Evolutionary conservation across 1,140 invertebrate species (phyloP).

Genomic region (Acromyrmex heyeri): DNA sequence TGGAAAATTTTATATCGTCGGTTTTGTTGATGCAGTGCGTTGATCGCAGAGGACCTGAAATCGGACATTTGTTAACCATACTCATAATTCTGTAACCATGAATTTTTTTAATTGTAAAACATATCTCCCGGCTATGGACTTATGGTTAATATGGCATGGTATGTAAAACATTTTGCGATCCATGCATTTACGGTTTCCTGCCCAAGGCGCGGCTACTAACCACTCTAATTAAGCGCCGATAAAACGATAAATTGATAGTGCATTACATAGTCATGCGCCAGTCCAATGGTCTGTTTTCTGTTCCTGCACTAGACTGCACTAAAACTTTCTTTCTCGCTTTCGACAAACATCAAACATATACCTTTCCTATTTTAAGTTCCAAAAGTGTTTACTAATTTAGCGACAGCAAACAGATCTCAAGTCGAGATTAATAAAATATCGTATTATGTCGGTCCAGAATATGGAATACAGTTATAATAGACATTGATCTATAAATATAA

Average conservation of each 20-base stretch:
- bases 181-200: conserved; percentile 3
- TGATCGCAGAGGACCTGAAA: too few relatives aligned
- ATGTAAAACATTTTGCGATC: not conserved
- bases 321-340: too few relatives aligned
- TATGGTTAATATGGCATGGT: not conserved
- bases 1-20: conserved; percentile 5
- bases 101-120: conserved; percentile 37
- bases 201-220: not conserved
- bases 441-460: conserved; percentile 28
- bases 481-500: conserved; percentile 28
- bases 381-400: too few relatives aligned
- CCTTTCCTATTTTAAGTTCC: too few relatives aligned
- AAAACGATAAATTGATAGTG: too few relatives aligned
- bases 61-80: too few relatives aligned
- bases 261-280: not conserved
- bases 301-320: too few relatives aligned
- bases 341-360: too few relatives aligned
- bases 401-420: not conserved
- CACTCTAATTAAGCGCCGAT: conserved; percentile 2
- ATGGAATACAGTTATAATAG: conserved; percentile 62
- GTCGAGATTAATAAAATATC: conserved; percentile 56
- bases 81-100: too few relatives aligned
- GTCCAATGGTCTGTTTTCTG: too few relatives aligned
- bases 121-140: not conserved
- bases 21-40: not conserved